Evolutionary conservation across 2,113 vertebrate species (phyloP), one percentile per base, ranked within the genome.

Genomic region (Halichoeres trimaculatus): DNA sequence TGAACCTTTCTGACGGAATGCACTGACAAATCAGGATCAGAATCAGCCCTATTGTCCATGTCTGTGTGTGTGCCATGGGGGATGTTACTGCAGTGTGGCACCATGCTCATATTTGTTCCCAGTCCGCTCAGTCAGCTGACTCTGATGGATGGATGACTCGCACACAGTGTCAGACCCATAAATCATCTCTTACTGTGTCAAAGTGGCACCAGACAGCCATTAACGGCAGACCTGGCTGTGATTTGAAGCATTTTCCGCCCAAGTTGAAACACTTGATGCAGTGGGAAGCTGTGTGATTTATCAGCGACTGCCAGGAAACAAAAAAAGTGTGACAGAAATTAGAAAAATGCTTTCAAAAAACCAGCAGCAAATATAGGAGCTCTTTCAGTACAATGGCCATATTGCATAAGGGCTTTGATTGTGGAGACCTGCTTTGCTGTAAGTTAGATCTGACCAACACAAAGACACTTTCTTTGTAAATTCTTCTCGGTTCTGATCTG

Each of bases 111-210:
- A 34, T 78, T 65, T 70, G 71, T 82, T 57, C 57, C 84, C 70
- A 75, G 82, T 91, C 93, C 78, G 87, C 75, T 80, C 69, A 77
- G 73, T 84, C 83, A 93, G 83, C 89, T 93, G 62, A 80, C 82
- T 86, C 75, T 95, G 94, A 96, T 91, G 91, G 89, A 96, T 96
- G 91, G 92, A 92, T 91, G 94, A 93, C 92, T 94, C 88, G 74
- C 88, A 75, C 89, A 88, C 91, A 70, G 74, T 94, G 93, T 94
- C 90, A 89, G 81, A 78, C 14, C 84, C 90, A 88, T 94, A 95
- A 95, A 96, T 95, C 95, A 95, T 68, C 90, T 85, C 82, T 91
- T 93, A 91, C 89, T 90, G 84, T 92, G 91, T 93, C 94, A 94
- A 94, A 92, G 90, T 89, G 89, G 90, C 85, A 92, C 85, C 81